phyloP scores from a whole-genome alignment of 2,888 invertebrate species.

The Lepidonotus clava region DNA sequence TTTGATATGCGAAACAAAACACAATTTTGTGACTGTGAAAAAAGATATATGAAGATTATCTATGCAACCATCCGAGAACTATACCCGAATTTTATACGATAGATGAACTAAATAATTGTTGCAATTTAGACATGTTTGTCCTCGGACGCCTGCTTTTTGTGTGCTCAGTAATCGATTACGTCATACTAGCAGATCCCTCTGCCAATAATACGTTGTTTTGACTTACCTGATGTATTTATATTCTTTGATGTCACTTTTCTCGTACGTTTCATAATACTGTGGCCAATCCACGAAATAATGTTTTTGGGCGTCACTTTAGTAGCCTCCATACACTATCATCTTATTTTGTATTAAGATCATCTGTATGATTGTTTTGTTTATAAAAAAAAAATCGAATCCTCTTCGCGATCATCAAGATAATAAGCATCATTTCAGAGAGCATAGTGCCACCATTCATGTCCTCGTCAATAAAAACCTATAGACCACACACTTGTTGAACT shows the following conservation, averaged over 20 bases:
- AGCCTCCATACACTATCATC: neutral
- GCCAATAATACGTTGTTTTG: neutral
- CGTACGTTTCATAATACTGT: too few species aligned
- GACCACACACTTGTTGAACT: neutral
- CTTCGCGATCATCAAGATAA: neutral
- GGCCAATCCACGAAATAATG: neutral
- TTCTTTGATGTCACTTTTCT: too few species aligned
- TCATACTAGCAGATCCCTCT: neutral
- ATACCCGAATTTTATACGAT: neutral
- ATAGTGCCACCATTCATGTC: neutral
- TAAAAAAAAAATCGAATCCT: neutral
- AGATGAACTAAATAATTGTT: neutral
- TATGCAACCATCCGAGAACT: neutral
- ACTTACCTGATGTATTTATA: neutral
- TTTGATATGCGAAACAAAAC: neutral
- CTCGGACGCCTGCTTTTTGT: neutral
- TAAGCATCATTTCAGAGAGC: constrained; percentile 11
- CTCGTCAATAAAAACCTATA: constrained; percentile 4
- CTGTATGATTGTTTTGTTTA: neutral
- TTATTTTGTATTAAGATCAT: neutral
- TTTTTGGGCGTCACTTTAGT: neutral
- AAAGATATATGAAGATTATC: neutral
- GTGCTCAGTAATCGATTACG: neutral
- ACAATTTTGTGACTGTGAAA: too few species aligned
- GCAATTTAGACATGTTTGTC: neutral